These are phyloP conservation scores for Trichopoda pennipes DNA, from an alignment of 2,888 invertebrate species.

Conservation along the genomic window DNA sequence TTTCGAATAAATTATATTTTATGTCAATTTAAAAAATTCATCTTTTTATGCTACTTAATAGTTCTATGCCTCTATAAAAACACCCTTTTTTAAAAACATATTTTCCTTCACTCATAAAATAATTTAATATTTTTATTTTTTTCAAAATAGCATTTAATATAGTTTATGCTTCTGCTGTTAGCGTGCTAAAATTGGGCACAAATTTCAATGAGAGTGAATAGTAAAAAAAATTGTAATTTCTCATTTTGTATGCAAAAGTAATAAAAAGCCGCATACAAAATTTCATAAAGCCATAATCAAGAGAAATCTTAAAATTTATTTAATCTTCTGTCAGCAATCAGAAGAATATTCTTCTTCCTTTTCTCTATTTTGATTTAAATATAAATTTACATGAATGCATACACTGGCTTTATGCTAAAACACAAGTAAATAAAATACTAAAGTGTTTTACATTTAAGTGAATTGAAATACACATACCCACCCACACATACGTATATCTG, in stretches of 20 bases:
- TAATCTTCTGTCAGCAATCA: conserved; percentile 49
- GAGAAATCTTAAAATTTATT: conserved; percentile 32
- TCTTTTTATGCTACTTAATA: no score
- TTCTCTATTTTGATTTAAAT: conserved; percentile 51
- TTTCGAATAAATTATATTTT: no score
- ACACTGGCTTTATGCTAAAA: neutral
- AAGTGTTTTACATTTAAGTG: neutral
- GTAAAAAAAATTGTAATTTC: neutral
- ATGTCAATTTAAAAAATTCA: no score
- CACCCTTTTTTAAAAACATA: no score
- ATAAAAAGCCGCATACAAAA: conserved; percentile 7
- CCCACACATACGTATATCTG: neutral
- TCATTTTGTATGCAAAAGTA: conserved; percentile 1
- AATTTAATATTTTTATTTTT: neutral
- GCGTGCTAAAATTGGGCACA: neutral
- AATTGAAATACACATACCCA: neutral
- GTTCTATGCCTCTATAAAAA: no score
- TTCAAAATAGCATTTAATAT: neutral
- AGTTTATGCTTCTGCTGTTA: neutral
- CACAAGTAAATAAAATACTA: no score
- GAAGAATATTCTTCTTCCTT: conserved; percentile 1
- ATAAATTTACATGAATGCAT: conserved; percentile 48
- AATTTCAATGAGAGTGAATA: neutral
- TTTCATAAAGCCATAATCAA: conserved; percentile 38
- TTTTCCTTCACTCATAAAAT: no score